Evolutionary conservation across 2,113 vertebrate species (phyloP), one percentile per base, ranked within the genome.

Genomic region (Gavia stellata): DNA sequence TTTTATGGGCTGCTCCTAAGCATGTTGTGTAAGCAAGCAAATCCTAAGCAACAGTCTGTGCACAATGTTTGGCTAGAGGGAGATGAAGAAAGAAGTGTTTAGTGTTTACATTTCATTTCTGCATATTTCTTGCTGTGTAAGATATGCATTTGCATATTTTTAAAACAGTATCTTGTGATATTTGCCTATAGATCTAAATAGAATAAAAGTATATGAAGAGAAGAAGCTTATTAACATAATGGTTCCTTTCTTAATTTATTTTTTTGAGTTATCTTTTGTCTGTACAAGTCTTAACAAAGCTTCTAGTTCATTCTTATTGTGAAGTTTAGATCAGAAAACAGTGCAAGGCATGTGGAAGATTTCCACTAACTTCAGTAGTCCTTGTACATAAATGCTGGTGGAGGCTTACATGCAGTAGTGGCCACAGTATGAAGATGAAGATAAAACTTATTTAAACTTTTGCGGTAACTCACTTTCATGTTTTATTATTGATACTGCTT

Each of bases 1-100:
- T 91, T 93, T 81, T 75, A 49, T 29, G 67, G 70, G 59, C 61
- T 78, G 33, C 45, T 93, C 4, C 34, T 93, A 92, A 86, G 55
- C 50, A 17, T 49, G 34, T 86, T 93, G 86, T 77, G 10, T 95
- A 93, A 95, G 84, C 92, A 61, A 34, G 50, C 79, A 92, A 93
- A 90, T 93, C 79, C 85, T 73, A 50, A 90, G 45, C 33, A 82
- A 66, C 40, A 66, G 9, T 82, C 47, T 38, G 38, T 80, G 24
- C 34, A 45, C 28, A 61, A 14, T 21, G 21, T 79, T 45, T 73
- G 33, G 23, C 50, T 50, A 34, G 19, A 85, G 12, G 7, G 23
- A 36, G n/a, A 65, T 42, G 42, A 90, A 44, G 61, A 85, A 87
- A 55, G 7, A 72, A 75, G 56, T 12, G 9, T 65, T 92, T 52